phyloP scores from a whole-genome alignment of 2,888 invertebrate genomes.

The Sialis lutaria region DNA sequence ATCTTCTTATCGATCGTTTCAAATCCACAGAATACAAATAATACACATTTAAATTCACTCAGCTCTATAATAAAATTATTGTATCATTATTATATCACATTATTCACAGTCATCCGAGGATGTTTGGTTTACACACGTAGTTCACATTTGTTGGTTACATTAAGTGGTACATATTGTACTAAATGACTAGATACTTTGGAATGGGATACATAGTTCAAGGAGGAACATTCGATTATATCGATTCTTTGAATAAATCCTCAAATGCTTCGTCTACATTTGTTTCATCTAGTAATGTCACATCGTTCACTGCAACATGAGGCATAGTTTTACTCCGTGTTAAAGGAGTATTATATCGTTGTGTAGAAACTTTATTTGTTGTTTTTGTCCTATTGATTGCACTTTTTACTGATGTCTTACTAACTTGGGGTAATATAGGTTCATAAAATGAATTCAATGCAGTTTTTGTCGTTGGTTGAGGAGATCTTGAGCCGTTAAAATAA shows the following conservation, averaged over 20 bases:
- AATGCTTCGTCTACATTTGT: slow-evolving; percentile 76
- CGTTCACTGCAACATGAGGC: slow-evolving; percentile 49
- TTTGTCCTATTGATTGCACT: slow-evolving; percentile 26
- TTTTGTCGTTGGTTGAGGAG: slow-evolving; percentile 19
- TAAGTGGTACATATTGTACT: neutral
- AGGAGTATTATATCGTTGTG: slow-evolving; percentile 21
- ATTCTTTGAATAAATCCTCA: slow-evolving; percentile 54
- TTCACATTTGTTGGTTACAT: too few relatives aligned
- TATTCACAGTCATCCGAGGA: neutral
- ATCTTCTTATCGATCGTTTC: too few relatives aligned
- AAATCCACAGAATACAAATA: too few relatives aligned
- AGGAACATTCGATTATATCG: neutral
- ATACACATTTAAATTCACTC: too few relatives aligned
- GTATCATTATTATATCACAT: too few relatives aligned
- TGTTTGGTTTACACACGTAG: too few relatives aligned
- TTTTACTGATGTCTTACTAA: slow-evolving; percentile 9
- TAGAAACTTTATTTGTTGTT: slow-evolving; percentile 31
- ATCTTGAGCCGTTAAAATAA: slow-evolving; percentile 39
- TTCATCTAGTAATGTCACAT: slow-evolving; percentile 50
- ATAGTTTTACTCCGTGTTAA: slow-evolving; percentile 59
- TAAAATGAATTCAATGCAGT: slow-evolving; percentile 5
- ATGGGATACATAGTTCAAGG: slow-evolving; percentile 1
- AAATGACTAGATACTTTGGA: slow-evolving; percentile 5
- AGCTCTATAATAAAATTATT: too few relatives aligned
- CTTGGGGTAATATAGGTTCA: neutral